These are phyloP conservation scores for Phymanthus crucifer DNA, from an alignment of 92 coral and sea anemone species.

Conservation along the genomic window DNA sequence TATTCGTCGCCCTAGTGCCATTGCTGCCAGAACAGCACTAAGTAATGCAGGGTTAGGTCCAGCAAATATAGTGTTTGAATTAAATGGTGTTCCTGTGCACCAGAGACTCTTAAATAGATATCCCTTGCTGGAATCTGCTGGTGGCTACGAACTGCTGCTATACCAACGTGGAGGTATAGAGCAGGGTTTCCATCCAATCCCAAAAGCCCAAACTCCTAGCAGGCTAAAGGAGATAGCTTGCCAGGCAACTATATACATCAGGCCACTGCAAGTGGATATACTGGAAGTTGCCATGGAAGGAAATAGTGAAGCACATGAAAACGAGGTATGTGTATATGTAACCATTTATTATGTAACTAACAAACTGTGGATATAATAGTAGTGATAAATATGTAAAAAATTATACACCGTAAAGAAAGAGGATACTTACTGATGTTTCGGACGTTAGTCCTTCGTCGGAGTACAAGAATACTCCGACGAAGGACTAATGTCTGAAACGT, in stretches of 20 bases:
- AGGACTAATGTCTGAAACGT: too few relatives aligned
- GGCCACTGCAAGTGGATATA: constrained; percentile 34
- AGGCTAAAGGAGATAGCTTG: constrained; percentile 46
- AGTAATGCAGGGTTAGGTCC: constrained; percentile 47
- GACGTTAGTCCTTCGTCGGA: too few relatives aligned
- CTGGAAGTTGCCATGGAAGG: background rate
- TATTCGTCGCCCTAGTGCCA: constrained; percentile 36
- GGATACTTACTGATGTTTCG: too few relatives aligned
- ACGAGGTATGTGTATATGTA: constrained; percentile 6
- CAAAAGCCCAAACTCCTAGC: constrained; percentile 27
- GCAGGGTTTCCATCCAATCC: constrained; percentile 46
- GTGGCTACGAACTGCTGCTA: constrained; percentile 50
- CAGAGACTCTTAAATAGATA: constrained; percentile 19
- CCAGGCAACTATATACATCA: constrained; percentile 43
- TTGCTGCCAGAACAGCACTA: constrained; percentile 33
- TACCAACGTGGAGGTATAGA: constrained; percentile 48
- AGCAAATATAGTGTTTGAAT: constrained; percentile 35
- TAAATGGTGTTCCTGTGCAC: constrained; percentile 29
- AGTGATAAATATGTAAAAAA: too few relatives aligned
- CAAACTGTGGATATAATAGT: constrained; percentile 1
- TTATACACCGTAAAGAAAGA: too few relatives aligned
- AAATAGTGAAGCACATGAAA: background rate
- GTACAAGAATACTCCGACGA: too few relatives aligned
- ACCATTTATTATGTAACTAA: background rate
- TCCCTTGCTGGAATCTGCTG: constrained; percentile 39